Conservation (phyloP, 2,113 vertebrate species). For the Zosterops borbonicus region DNA sequence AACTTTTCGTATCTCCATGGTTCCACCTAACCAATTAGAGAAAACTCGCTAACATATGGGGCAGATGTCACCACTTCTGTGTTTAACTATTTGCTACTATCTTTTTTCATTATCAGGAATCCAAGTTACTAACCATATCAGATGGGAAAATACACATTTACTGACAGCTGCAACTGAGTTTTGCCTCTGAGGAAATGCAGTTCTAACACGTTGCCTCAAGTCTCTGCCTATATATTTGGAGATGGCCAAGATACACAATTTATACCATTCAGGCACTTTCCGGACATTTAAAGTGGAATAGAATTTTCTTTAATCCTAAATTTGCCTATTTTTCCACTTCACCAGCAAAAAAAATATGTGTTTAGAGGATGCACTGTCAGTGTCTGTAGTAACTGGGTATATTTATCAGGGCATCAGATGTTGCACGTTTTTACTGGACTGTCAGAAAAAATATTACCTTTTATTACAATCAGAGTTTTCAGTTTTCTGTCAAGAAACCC, state of each 20-base stretch:
- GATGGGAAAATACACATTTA: conserved; percentile 35
- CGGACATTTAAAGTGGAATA: neutral
- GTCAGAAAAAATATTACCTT: conserved; percentile 54
- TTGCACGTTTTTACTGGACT: conserved; percentile 47
- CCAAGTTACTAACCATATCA: neutral
- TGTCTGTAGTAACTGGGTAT: neutral
- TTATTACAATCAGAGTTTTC: conserved; percentile 13
- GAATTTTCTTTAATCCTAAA: conserved; percentile 32
- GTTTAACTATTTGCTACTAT: neutral
- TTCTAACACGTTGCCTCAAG: conserved; percentile 12
- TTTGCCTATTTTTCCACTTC: conserved; percentile 35
- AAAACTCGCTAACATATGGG: neutral
- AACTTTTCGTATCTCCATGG: neutral
- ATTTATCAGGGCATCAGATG: conserved; percentile 33
- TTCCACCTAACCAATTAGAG: neutral
- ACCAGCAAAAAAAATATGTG: neutral
- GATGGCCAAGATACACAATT: conserved; percentile 42
- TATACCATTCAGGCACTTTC: neutral
- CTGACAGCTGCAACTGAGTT: neutral
- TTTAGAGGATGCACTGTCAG: neutral
- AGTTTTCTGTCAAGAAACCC: conserved; percentile 47
- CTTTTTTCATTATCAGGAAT: neutral
- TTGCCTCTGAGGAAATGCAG: conserved; percentile 3
- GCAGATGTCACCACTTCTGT: neutral
- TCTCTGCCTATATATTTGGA: conserved; percentile 17